Evolutionary conservation across 2,888 invertebrate species (phyloP), one percentile per base, ranked within the genome.

Genomic region (Philhelius pedissequus): DNA sequence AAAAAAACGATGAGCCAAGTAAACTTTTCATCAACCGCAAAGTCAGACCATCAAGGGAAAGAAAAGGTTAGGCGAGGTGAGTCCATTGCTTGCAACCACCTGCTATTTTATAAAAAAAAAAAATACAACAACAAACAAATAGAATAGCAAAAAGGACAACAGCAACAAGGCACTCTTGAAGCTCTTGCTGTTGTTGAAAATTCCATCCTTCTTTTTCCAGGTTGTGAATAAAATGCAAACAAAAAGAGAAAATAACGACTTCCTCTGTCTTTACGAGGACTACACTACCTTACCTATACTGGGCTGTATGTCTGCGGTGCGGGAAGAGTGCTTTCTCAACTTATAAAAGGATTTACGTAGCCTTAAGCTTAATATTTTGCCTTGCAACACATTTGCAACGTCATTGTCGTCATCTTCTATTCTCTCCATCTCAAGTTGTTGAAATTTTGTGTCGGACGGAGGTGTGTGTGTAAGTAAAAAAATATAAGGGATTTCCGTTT

Each of bases 311-410:
- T n/a, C n/a, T n/a, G n/a, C n/a, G n/a, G n/a, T 27, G 27, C 0
- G 18, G 60, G n/a, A 20, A 35, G 48, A 25, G 8, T n/a, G 35
- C n/a, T 48, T 50, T 66, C 18, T 38, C 58, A 43, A 56, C 74
- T 64, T 58, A 52, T 60, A 80, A 75, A 75, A 15, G 80, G 84
- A 84, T 80, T 76, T 71, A 60, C 58, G 66, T 62, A 43, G 80
- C 80, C 84, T 68, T 84, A 76, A 84, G 84, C 75, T 84, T 75
- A 71, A 84, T 80, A 84, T 84, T 80, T 76, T 75, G 71, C 68
- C 70, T 71, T 75, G 84, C 79, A 84, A 75, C 83, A 79, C 79
- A 84, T 79, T 84, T 79, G 83, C 84, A 84, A 76, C 75, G 75
- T 84, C 80, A 80, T 84, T 80, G 84, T 84, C 80, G 56, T 80